Evolutionary conservation across 2,888 invertebrate species (phyloP), one percentile per base, ranked within the genome.

Genomic region (Himalopsyche tibetana): DNA sequence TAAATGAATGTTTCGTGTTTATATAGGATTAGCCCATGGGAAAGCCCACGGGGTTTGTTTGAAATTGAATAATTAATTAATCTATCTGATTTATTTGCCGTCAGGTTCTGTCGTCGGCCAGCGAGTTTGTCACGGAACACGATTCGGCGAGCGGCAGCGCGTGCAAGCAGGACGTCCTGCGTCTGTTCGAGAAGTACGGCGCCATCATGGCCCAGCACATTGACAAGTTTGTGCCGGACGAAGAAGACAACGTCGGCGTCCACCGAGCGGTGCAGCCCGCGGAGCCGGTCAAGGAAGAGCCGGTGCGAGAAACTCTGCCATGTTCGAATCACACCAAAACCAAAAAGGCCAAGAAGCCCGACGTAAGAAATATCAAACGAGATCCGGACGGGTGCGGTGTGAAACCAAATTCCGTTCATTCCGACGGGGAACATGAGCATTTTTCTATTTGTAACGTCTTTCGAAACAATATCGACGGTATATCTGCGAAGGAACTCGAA

Each of bases 201-300:
- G 86, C 63, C 19, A 63, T 63, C 19, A 63, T 63, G 63, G 19
- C 63, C 3, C 63, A 63, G 28, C 63, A 63, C 63, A 63, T 63
- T 19, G 63, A 63, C 5, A 63, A 63, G 28, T 28, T 63, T 8
- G 63, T 63, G 63, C 63, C 63, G 19, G 63, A 63, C 63, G 63
- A 19, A 5, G 19, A 56, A n/a, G 56, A 56, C n/a, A 6, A n/a
- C 19, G 28, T 28, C 3, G 63, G 19, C n/a, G 19, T 28, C 11
- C 63, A 63, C 11, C 63, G 28, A 51, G 51, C 15, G 51, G 51
- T 4, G 51, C 51, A 51, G 0, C 15, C 51, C 15, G 51, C 9
- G 11, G 45, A 45, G 9, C 8, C 45, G 0, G 9, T 51, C 51
- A 51, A 5, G 8, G 51, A 51, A 51, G 51, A 51, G 15, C 0